A percentile compares a stretch with the other conserved stretches of the same genome.
Conservation (phyloP, 2,888 invertebrate species). For the Bhutanitis thaidina region DNA sequence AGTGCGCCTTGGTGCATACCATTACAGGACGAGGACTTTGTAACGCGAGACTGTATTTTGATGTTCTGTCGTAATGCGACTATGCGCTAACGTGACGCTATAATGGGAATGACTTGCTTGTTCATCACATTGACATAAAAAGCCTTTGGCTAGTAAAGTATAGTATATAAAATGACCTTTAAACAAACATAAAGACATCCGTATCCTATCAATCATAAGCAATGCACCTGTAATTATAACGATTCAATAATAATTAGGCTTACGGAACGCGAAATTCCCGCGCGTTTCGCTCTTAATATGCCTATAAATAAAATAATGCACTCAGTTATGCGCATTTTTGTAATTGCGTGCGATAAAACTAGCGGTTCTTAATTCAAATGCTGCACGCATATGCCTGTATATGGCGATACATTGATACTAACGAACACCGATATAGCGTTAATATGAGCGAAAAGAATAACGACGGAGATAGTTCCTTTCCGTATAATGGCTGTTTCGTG, state of each 20-base stretch:
- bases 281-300: constrained; percentile 29
- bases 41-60: too few relatives aligned
- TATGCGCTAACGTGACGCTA: too few relatives aligned
- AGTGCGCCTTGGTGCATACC: too few relatives aligned
- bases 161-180: too few relatives aligned
- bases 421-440: neutral
- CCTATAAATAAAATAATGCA: constrained; percentile 25
- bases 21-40: too few relatives aligned
- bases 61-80: too few relatives aligned
- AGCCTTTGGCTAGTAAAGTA: too few relatives aligned
- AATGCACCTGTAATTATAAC: neutral
- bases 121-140: too few relatives aligned
- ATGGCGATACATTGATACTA: neutral
- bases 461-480: neutral
- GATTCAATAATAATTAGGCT: neutral
- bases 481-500: neutral
- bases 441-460: neutral
- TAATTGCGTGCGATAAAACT: constrained; percentile 45
- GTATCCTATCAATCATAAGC: neutral
- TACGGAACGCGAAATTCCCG: constrained; percentile 2
- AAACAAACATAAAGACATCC: too few relatives aligned
- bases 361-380: constrained; percentile 27
- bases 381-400: constrained; percentile 1
- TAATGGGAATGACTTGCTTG: too few relatives aligned
- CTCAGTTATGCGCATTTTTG: constrained; percentile 35